These are phyloP conservation scores for Dendrolimus pini DNA, from an alignment of 2,888 invertebrate genomes.

Conservation along the genomic window DNA sequence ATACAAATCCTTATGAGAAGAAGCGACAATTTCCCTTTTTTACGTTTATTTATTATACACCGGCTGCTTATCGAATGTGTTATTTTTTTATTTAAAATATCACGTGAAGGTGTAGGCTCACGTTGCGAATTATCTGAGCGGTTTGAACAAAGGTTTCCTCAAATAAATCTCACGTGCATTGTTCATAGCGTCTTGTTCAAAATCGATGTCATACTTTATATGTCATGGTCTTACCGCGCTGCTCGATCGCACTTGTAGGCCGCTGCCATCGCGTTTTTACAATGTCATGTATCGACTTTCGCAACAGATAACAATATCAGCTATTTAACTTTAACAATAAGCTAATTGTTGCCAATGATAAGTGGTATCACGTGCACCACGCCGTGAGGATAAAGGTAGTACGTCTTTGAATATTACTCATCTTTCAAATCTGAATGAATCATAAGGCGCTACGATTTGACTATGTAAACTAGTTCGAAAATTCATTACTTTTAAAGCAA, in stretches of 20 bases:
- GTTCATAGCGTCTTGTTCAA: constrained; percentile 46
- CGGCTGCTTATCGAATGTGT: background rate
- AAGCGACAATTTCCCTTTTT: no score
- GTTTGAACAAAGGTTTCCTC: constrained; percentile 29
- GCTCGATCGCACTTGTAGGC: constrained; percentile 74
- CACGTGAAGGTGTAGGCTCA: background rate
- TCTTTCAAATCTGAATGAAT: constrained; percentile 15
- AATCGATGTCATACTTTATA: constrained; percentile 62
- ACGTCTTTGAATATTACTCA: background rate
- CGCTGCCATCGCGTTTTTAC: constrained; percentile 64
- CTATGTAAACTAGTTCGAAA: constrained; percentile 20
- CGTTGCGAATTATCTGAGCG: constrained; percentile 8
- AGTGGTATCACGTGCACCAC: background rate
- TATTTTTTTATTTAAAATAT: background rate
- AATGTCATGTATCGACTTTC: constrained; percentile 71
- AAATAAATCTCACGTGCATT: constrained; percentile 37
- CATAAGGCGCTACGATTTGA: constrained; percentile 10
- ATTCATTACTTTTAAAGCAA: constrained; percentile 43
- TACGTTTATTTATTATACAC: no score
- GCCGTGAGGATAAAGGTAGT: background rate
- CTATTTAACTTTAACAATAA: constrained; percentile 31
- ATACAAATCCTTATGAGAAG: no score
- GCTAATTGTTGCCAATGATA: constrained; percentile 18
- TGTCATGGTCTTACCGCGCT: constrained; percentile 61
- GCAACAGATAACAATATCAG: constrained; percentile 59